These are phyloP conservation scores for Pteronotus mesoamericanus DNA, from an alignment of 2,797 vertebrate species.

Conservation along the genomic window DNA sequence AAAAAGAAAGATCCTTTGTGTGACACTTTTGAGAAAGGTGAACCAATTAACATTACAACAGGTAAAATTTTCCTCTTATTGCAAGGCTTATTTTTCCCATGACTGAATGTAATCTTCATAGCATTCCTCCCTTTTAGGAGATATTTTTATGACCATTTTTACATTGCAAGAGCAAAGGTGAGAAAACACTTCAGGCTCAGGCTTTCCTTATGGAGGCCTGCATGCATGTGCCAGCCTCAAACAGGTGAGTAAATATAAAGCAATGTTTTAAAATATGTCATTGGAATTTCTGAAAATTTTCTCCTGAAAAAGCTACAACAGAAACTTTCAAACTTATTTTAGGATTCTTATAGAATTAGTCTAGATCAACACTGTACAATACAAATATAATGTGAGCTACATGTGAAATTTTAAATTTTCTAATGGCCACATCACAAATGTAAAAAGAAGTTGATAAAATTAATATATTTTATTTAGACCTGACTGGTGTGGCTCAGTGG, in stretches of 20 bases:
- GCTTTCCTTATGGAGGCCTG: not conserved
- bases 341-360: not conserved
- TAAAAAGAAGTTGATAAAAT: slow-evolving; percentile 12
- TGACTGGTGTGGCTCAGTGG: too few relatives aligned
- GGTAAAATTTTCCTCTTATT: not conserved
- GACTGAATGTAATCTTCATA: not conserved
- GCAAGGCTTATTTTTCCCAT: not conserved
- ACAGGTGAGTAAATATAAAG: not conserved
- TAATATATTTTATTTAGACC: not conserved
- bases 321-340: not conserved
- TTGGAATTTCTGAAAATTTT: not conserved
- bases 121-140: not conserved
- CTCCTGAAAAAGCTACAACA: not conserved
- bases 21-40: not conserved
- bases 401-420: not conserved
- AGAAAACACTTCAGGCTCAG: not conserved
- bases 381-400: not conserved
- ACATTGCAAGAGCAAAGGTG: not conserved
- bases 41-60: not conserved
- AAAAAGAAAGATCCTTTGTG: not conserved
- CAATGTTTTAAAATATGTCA: too few relatives aligned
- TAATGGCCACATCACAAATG: not conserved
- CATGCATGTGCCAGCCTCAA: not conserved
- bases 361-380: not conserved
- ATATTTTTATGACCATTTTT: not conserved